Base-by-base conservation (phyloP, 2,888 invertebrate genomes). In the Cheilosia vernalis region DNA sequence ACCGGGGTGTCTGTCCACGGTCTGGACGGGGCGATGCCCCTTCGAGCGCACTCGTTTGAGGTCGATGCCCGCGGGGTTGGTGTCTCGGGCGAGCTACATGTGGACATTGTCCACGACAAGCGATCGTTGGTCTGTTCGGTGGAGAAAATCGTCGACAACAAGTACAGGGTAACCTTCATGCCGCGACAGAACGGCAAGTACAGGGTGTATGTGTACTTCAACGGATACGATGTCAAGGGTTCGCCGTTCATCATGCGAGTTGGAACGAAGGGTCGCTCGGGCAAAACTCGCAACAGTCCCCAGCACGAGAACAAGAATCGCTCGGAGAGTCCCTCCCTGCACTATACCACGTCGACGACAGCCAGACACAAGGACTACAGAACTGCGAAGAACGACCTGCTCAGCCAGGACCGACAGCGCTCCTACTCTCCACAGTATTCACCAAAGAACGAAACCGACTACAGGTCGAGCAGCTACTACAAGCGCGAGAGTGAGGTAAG, bases 31-130 rank as follows among this genome's bases (percentile, higher is more conserved):
- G 97, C 97, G 7, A 94, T 96, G 89, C 97, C 97, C 0, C 93
- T 97, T 21, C 95, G 97, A 81, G 96, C 97, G 0, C 97, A 97
- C 90, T 96, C 96, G n/a, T 97, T 98, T 88, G 95, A 95, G 88
- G 93, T 95, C 58, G 96, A 96, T 88, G 94, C 95, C 0, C 93
- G 96, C 7, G 95, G 94, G 51, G 96, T 96, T 10, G 97, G 97
- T 5, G 98, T 98, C 61, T 94, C 95, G 66, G 98, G 98, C 0
- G 97, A 97, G 89, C 93, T 98, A 2, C 95, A 96, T 88, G 95
- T 98, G 56, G 98, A 98, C 90, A 96, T 98, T 69, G 97, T 97
- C 0, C 96, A 98, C 88, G 97, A 97, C 90, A 97, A 97, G 89
- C 94, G 95, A 74, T 97, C 97, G 77, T 95, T 96, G 87, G 97